A percentile compares a stretch with the other conserved stretches of the same genome.
Conservation (phyloP, 2,888 invertebrate genomes). For the Endomychus coccineus region DNA sequence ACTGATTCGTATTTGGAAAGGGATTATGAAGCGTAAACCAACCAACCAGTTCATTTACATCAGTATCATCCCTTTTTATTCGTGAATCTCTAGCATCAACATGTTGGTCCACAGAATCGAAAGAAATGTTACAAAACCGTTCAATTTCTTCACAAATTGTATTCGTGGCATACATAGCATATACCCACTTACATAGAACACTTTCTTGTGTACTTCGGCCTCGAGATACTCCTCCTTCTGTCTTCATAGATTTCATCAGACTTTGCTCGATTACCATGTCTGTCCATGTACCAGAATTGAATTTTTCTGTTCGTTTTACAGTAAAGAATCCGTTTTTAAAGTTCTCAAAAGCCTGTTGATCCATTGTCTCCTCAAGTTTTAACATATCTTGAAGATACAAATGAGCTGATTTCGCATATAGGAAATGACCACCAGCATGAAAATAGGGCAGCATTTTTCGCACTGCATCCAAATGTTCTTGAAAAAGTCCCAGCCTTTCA, state of each 20-base stretch:
- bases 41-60: constrained; percentile 23
- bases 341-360: constrained; percentile 22
- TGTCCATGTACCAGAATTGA: constrained; percentile 14
- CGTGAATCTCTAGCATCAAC: constrained; percentile 21
- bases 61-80: constrained; percentile 23
- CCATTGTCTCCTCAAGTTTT: constrained; percentile 28
- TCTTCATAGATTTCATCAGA: constrained; percentile 18
- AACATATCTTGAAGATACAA: constrained; percentile 28
- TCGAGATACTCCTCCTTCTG: constrained; percentile 18
- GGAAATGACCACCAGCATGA: constrained; percentile 35
- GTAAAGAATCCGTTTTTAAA: constrained; percentile 28
- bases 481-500: constrained; percentile 25
- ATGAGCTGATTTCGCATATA: constrained; percentile 31
- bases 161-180: constrained; percentile 27
- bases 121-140: constrained; percentile 20
- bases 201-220: constrained; percentile 23
- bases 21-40: constrained; percentile 21
- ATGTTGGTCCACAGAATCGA: constrained; percentile 21
- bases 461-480: constrained; percentile 30
- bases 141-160: constrained; percentile 29
- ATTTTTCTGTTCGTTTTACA: constrained; percentile 26
- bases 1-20: constrained; percentile 21
- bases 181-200: constrained; percentile 29
- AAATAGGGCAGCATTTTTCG: constrained; percentile 37
- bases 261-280: constrained; percentile 14